Evolutionary conservation across 2,797 vertebrate genomes (phyloP).

Genomic region (Fringilla coelebs): DNA sequence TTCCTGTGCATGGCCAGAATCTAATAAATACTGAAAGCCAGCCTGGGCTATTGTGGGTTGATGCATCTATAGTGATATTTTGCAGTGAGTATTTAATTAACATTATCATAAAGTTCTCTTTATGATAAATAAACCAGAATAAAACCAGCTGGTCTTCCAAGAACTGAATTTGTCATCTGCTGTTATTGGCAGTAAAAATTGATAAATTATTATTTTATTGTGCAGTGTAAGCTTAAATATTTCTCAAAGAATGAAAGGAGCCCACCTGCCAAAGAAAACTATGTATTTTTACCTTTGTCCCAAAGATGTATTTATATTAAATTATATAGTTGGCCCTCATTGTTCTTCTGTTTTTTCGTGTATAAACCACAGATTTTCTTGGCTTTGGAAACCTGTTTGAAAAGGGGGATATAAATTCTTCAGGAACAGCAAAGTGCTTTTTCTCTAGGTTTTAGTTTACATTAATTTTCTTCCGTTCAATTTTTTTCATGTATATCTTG

Average conservation of each 20-base stretch:
- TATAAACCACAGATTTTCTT: background rate
- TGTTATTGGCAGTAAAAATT: background rate
- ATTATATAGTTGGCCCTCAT: background rate
- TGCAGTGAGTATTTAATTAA: conserved; percentile 4
- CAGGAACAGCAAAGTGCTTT: background rate
- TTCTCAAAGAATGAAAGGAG: background rate
- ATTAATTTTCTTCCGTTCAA: background rate
- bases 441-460: background rate
- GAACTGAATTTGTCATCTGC: background rate
- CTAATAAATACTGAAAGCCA: conserved; percentile 12
- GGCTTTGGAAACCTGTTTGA: background rate
- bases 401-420: background rate
- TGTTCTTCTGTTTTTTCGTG: background rate
- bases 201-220: background rate
- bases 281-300: background rate
- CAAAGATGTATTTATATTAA: background rate
- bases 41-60: background rate
- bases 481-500: background rate
- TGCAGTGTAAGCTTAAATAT: background rate
- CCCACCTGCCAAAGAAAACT: background rate
- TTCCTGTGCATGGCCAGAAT: background rate
- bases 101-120: background rate
- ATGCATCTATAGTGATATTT: background rate
- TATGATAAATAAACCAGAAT: background rate
- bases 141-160: background rate